Evolutionary conservation across 2,888 invertebrate species (phyloP).

Genomic region (Eilema griseolum): DNA sequence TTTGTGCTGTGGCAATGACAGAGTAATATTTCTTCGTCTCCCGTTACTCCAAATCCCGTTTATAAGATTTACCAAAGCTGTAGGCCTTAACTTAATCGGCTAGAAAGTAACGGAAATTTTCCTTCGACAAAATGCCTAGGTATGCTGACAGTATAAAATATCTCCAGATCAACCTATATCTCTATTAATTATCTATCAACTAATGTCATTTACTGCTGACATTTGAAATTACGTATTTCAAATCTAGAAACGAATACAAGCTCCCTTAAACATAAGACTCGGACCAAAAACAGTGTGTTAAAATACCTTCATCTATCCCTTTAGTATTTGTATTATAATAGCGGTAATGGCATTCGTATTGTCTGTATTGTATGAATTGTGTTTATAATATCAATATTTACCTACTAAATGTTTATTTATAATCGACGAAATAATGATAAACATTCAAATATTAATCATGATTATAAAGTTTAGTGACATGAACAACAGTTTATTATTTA

Average conservation of each 20-base stretch:
- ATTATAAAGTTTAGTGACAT: neutral
- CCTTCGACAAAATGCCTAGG: constrained; percentile 9
- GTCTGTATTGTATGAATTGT: no score
- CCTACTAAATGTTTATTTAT: neutral
- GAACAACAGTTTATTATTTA: neutral
- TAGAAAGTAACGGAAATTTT: constrained; percentile 24
- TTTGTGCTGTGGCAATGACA: constrained; percentile 36
- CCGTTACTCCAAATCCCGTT: constrained; percentile 44
- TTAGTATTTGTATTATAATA: no score
- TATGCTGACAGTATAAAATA: neutral
- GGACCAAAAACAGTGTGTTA: neutral
- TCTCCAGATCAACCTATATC: neutral
- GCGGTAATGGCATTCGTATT: no score
- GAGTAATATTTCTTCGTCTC: constrained; percentile 30
- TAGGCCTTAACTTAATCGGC: constrained; percentile 28
- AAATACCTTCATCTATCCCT: neutral
- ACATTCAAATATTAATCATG: neutral
- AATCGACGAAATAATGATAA: neutral
- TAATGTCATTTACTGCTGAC: neutral
- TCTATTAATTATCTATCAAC: neutral
- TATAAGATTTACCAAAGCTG: constrained; percentile 32
- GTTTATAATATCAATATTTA: no score
- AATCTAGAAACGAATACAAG: neutral
- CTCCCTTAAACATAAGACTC: neutral
- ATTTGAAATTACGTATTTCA: neutral